These are phyloP conservation scores for Mactra quadrangularis DNA, from an alignment of 1,140 invertebrate genomes.

Conservation along the genomic window DNA sequence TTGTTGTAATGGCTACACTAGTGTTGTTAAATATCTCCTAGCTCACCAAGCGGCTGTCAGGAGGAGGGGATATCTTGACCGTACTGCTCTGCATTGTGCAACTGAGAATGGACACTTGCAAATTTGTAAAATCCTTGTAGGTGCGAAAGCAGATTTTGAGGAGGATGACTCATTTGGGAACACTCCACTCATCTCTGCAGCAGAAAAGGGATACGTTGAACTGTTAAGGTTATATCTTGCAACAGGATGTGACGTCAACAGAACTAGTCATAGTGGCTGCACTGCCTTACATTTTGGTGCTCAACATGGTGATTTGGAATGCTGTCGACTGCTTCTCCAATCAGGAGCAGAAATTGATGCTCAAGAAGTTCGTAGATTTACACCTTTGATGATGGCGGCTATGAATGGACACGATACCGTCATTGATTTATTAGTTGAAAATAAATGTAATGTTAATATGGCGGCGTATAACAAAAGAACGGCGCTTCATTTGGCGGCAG, in stretches of 20 bases:
- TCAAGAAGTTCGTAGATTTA: constrained; percentile 80
- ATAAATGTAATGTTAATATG: constrained; percentile 79
- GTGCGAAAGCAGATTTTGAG: constrained; percentile 79
- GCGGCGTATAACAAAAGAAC: constrained; percentile 81
- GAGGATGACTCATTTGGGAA: constrained; percentile 85
- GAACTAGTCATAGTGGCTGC: constrained; percentile 80
- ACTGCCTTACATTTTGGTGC: constrained; percentile 82
- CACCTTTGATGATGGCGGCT: constrained; percentile 82
- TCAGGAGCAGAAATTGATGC: constrained; percentile 79
- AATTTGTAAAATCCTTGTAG: constrained; percentile 85
- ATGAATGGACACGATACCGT: constrained; percentile 77
- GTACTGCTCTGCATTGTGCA: constrained; percentile 79
- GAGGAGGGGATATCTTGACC: constrained; percentile 84
- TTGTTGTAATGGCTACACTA: constrained; percentile 92
- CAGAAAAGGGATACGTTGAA: constrained; percentile 93
- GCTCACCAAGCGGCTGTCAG: constrained; percentile 93
- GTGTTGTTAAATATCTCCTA: constrained; percentile 92
- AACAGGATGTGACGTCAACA: constrained; percentile 86
- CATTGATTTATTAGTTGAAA: constrained; percentile 75
- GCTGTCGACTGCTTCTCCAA: constrained; percentile 73
- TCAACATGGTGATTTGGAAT: constrained; percentile 78
- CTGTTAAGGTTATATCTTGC: constrained; percentile 91
- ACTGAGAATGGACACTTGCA: constrained; percentile 79
- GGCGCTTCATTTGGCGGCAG: constrained; percentile 82
- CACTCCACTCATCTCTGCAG: constrained; percentile 94